Conservation (phyloP, 1,140 invertebrate species). For the Listronotus oregonensis region DNA sequence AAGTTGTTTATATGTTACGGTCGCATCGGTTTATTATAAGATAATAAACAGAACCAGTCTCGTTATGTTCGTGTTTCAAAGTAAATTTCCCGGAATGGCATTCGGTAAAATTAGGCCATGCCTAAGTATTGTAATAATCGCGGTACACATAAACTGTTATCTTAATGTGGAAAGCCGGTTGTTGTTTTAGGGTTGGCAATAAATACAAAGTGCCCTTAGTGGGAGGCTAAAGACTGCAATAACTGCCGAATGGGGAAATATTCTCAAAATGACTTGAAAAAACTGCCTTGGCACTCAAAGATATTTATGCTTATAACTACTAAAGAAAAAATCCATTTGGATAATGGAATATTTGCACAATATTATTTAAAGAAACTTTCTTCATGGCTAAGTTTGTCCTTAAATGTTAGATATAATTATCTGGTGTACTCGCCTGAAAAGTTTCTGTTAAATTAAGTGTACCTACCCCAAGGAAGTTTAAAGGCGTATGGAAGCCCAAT, state of each 20-base stretch:
- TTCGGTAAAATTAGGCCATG: background rate
- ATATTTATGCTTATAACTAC: background rate
- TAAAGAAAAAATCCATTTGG: no score
- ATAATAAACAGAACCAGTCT: slow-evolving; percentile 21
- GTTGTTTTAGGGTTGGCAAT: no score
- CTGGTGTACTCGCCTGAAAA: no score
- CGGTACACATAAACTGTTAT: background rate
- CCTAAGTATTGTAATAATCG: slow-evolving; percentile 17
- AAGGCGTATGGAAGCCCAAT: no score
- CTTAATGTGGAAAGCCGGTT: background rate
- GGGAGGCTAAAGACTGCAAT: background rate
- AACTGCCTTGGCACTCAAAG: background rate
- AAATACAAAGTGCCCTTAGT: background rate
- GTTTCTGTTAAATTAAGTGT: no score
- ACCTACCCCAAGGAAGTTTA: no score
- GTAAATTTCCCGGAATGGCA: slow-evolving; percentile 20
- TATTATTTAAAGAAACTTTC: no score
- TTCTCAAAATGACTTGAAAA: background rate
- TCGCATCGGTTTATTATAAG: slow-evolving; percentile 17
- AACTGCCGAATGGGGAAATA: background rate
- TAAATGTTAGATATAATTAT: no score
- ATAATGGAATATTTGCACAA: no score
- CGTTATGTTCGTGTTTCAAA: slow-evolving; percentile 20
- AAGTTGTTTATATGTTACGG: slow-evolving; percentile 27
- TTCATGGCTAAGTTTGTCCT: no score